These are phyloP conservation scores for Gambusia affinis DNA, from an alignment of 2,113 vertebrate species.

Conservation along the genomic window DNA sequence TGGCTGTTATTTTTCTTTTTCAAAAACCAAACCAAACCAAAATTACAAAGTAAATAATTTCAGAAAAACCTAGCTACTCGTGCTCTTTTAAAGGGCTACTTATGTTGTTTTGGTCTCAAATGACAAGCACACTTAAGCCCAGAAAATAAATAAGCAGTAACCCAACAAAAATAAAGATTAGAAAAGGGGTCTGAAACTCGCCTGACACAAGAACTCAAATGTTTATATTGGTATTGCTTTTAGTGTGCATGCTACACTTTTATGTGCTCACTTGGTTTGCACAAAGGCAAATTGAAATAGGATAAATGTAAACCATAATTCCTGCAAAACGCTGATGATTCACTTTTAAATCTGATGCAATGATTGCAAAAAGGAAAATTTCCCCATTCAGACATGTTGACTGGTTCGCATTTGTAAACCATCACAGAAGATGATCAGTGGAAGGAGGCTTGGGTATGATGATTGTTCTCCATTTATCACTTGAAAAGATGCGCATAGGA, in stretches of 20 bases:
- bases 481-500: constrained; percentile 13
- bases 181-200: background rate
- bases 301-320: background rate
- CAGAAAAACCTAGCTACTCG: too few relatives aligned
- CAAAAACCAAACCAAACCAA: too few relatives aligned
- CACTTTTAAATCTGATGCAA: background rate
- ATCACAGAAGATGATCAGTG: constrained; percentile 7
- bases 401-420: background rate
- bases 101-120: too few relatives aligned
- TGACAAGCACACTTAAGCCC: too few relatives aligned
- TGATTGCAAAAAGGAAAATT: background rate
- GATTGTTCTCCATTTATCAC: constrained; percentile 21
- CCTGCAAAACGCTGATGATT: background rate
- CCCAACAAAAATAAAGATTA: background rate
- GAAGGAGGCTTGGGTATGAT: constrained; percentile 7
- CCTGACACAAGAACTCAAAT: background rate
- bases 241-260: background rate
- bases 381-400: background rate
- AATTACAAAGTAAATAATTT: too few relatives aligned
- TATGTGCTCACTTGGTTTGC: background rate
- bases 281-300: background rate
- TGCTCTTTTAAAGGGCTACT: too few relatives aligned
- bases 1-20: too few relatives aligned
- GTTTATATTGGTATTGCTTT: background rate
- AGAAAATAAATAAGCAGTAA: background rate